These are phyloP conservation scores for Sphyrna mokarran DNA, from an alignment of 2,113 vertebrate genomes.

Conservation along the genomic window DNA sequence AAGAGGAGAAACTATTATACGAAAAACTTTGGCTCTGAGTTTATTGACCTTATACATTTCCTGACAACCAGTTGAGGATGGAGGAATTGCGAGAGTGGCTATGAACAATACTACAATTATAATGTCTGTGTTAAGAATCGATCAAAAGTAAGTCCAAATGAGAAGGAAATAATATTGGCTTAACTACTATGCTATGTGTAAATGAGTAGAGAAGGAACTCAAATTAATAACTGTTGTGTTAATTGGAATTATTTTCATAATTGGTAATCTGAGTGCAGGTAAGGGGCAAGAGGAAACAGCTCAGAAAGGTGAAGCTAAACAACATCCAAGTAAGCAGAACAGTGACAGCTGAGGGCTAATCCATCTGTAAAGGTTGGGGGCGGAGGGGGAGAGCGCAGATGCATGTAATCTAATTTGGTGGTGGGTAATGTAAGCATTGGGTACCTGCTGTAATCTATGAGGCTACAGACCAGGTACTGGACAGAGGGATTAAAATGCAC, in stretches of 20 bases:
- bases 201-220: not conserved
- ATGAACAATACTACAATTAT: not conserved
- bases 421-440: too few species aligned
- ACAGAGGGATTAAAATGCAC: too few species aligned
- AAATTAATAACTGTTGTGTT: not conserved
- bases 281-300: not conserved
- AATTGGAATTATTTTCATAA: not conserved
- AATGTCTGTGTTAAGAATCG: not conserved
- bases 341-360: not conserved
- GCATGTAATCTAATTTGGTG: too few species aligned
- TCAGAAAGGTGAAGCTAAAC: not conserved
- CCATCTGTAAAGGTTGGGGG: not conserved
- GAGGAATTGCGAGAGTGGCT: not conserved
- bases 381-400: too few species aligned
- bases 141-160: not conserved
- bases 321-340: not conserved
- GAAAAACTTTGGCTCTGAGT: not conserved
- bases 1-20: not conserved
- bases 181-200: not conserved
- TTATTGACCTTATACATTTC: not conserved
- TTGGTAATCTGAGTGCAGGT: not conserved
- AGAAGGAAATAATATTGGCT: not conserved
- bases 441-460: too few species aligned
- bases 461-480: too few species aligned
- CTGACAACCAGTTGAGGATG: not conserved